Percentiles rank a stretch among this genome's conserved stretches.
Conservation (phyloP, 1,140 invertebrate species). For the Thaumetopoea pityocampa region DNA sequence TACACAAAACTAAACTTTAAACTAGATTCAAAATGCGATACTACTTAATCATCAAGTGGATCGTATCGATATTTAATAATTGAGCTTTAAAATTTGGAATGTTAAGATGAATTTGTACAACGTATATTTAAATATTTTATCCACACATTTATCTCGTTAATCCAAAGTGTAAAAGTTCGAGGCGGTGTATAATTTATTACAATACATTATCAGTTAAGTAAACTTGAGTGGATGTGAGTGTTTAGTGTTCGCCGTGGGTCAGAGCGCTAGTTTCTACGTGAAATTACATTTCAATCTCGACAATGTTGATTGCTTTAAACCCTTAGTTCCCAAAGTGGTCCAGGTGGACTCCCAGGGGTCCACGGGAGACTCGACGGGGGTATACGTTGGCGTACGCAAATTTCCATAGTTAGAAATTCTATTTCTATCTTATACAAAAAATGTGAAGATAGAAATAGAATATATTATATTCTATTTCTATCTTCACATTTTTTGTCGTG, state of each 20-base stretch:
- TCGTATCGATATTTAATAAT: slow-evolving; percentile 3
- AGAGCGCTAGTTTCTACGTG: slow-evolving; percentile 29
- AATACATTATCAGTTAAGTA: slow-evolving; percentile 12
- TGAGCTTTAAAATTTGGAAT: slow-evolving; percentile 1
- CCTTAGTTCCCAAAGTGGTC: slow-evolving; percentile 42
- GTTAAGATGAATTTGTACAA: slow-evolving; percentile 8
- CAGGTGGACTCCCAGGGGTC: no score
- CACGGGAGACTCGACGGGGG: no score
- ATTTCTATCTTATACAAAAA: no score
- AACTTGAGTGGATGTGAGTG: slow-evolving; percentile 12
- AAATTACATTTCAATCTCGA: slow-evolving; percentile 45
- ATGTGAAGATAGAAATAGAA: no score
- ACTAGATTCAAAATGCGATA: slow-evolving; percentile 8
- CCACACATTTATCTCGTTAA: slow-evolving; percentile 3
- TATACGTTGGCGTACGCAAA: no score
- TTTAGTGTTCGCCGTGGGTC: slow-evolving; percentile 19
- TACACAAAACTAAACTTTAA: neutral
- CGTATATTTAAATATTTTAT: neutral
- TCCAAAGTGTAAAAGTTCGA: slow-evolving; percentile 7
- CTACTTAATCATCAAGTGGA: slow-evolving; percentile 6
- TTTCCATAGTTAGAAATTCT: no score
- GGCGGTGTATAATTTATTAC: slow-evolving; percentile 9
- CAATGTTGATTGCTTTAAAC: slow-evolving; percentile 40
- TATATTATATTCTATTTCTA: no score
- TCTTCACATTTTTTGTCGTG: no score